These are phyloP conservation scores for Cygnus olor DNA, from an alignment of 2,797 vertebrate genomes.

Conservation along the genomic window DNA sequence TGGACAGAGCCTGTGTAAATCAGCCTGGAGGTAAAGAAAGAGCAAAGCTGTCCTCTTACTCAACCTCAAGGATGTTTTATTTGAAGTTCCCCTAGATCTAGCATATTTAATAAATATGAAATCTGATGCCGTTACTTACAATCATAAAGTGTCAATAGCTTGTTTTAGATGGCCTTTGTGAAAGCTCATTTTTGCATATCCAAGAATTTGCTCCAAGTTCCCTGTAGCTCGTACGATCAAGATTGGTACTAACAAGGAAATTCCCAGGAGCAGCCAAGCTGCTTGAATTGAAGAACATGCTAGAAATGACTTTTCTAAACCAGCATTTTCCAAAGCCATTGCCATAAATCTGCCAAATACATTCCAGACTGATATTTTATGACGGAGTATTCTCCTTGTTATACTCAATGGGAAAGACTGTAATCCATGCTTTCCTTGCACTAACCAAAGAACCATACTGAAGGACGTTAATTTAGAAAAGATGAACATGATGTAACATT, in stretches of 20 bases:
- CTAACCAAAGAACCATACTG: neutral
- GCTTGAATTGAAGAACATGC: slow-evolving; percentile 20
- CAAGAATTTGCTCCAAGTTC: neutral
- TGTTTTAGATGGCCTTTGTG: neutral
- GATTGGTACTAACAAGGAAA: neutral
- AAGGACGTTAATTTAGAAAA: slow-evolving; percentile 15
- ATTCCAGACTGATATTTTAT: slow-evolving; percentile 11
- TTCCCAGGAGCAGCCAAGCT: neutral
- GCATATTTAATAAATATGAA: neutral
- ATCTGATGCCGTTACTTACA: neutral
- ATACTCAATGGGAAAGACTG: neutral
- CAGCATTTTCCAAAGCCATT: slow-evolving; percentile 7
- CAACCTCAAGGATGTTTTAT: neutral
- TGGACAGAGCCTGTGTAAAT: neutral
- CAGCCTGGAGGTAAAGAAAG: neutral
- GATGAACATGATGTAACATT: neutral
- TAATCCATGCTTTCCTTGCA: neutral
- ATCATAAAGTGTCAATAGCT: neutral
- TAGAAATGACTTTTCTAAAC: neutral
- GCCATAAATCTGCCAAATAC: slow-evolving; percentile 11
- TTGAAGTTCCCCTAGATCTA: neutral
- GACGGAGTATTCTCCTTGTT: neutral
- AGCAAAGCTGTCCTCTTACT: neutral
- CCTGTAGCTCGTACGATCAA: neutral
- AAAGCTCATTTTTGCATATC: neutral